Conservation (phyloP, 2,113 vertebrate genomes). For the Pseudorectes ferrugineus region DNA sequence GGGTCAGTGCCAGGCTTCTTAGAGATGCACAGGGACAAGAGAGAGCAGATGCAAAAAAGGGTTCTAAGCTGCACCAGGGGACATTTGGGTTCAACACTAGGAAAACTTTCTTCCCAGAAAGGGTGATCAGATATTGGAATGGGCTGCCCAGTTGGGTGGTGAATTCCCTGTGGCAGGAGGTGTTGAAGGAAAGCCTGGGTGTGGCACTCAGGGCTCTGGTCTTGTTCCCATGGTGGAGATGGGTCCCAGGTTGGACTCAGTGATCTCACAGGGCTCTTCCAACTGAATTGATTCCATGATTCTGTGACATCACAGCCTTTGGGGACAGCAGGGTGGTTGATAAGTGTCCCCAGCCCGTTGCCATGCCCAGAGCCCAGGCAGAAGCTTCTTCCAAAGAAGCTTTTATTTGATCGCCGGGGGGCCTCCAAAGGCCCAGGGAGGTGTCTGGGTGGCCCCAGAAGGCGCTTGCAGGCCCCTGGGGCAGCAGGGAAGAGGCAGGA, state of each 20-base stretch:
- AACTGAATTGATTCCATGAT: neutral
- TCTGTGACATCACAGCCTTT: neutral
- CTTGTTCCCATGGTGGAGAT: neutral
- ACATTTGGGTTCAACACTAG: neutral
- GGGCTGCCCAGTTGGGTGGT: neutral
- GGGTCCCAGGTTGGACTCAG: neutral
- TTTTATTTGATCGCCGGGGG: accelerated
- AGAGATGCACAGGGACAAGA: neutral
- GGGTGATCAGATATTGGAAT: neutral
- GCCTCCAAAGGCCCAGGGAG: neutral
- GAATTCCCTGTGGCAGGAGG: neutral
- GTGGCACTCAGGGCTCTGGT: neutral
- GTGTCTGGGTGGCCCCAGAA: neutral
- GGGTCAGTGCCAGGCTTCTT: neutral
- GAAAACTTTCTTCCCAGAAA: neutral
- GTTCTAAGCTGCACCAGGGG: neutral
- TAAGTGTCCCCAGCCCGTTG: neutral
- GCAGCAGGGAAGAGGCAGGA: neutral
- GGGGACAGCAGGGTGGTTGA: accelerated
- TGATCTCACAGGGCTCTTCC: neutral
- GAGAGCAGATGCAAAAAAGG: neutral
- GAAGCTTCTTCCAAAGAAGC: neutral
- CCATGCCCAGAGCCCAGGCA: neutral
- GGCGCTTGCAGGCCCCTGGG: neutral
- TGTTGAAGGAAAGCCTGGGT: neutral